Conservation (phyloP, 2,113 vertebrate genomes). For the Caloenas nicobarica region DNA sequence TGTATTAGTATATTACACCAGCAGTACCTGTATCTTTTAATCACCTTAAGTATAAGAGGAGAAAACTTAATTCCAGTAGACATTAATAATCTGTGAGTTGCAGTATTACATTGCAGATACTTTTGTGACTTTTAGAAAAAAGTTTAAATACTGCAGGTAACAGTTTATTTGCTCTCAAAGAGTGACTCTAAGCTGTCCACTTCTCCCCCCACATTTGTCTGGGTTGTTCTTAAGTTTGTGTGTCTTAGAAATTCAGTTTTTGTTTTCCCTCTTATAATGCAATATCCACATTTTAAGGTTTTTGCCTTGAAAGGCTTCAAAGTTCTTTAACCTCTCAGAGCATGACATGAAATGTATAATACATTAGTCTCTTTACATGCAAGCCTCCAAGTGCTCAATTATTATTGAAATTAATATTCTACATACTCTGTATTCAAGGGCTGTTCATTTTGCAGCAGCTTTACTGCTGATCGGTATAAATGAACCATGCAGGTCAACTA, state of each 20-base stretch:
- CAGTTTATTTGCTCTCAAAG: background rate
- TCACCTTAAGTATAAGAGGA: background rate
- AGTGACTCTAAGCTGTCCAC: background rate
- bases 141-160: background rate
- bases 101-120: background rate
- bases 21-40: background rate
- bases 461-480: background rate
- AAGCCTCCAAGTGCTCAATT: background rate
- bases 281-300: background rate
- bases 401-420: constrained; percentile 4
- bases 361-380: background rate
- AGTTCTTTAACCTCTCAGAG: background rate
- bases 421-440: background rate
- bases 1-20: background rate
- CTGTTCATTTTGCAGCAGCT: background rate
- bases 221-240: background rate
- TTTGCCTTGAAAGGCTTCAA: background rate
- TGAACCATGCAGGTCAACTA: background rate
- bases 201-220: background rate
- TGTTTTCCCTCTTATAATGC: background rate
- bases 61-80: background rate
- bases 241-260: background rate
- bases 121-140: background rate
- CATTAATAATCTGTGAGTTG: background rate
- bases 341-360: background rate